Evolutionary conservation across 2,888 invertebrate genomes (phyloP).

Genomic region (Gryllus longicercus): DNA sequence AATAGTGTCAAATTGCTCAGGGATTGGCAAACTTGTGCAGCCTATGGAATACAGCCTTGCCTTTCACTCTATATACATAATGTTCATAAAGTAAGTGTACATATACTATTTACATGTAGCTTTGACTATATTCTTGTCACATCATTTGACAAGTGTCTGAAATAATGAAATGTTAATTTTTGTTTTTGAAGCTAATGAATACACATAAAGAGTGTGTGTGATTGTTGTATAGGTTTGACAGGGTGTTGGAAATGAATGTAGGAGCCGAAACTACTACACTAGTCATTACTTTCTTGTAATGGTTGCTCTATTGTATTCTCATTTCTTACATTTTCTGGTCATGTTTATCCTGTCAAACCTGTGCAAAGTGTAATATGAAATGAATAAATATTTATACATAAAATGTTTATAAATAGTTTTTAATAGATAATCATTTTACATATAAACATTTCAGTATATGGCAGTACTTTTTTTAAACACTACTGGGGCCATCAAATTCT

Average conservation of each 20-base stretch:
- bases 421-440: background rate
- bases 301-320: background rate
- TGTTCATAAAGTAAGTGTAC: constrained; percentile 3
- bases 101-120: background rate
- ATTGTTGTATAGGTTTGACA: background rate
- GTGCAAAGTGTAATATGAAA: background rate
- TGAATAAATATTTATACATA: constrained; percentile 9
- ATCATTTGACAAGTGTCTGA: background rate
- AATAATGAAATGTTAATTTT: background rate
- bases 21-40: background rate
- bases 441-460: background rate
- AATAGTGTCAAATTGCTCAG: constrained; percentile 2
- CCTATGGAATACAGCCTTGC: constrained; percentile 17
- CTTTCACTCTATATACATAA: background rate
- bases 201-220: background rate
- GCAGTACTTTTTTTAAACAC: background rate
- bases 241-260: background rate
- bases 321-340: background rate
- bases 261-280: background rate
- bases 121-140: background rate
- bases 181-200: too few species aligned
- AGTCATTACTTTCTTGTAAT: background rate
- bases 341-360: background rate
- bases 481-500: background rate
- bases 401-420: background rate